Base-by-base conservation (phyloP, 92 coral and sea anemone species). In the Umimayanthus chanpuru region DNA sequence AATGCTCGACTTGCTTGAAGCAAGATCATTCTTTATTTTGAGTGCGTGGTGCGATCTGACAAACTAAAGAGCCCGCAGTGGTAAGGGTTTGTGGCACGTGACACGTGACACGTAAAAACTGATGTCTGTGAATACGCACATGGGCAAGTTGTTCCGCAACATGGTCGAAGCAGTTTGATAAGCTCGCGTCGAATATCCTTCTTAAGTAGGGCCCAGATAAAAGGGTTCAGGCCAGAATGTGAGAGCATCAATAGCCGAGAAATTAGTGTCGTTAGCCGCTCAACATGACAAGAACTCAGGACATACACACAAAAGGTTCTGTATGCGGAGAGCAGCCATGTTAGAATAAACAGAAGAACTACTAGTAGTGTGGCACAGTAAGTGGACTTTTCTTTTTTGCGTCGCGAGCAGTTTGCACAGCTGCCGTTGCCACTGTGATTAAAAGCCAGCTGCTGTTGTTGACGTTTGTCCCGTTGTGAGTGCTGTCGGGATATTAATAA, bases 401-500 rank as follows among this genome's bases (percentile, higher is more conserved):
- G 44, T 73, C 44, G 36, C n/a, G 44, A 73, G 44, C n/a, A 3
- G 44, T 73, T 73, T 28, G 40, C 77, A 73, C 77, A 73, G 77
- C 43, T 73, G 77, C 77, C 39, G 44, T 14, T 3, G 4, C 58
- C 43, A 14, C 39, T 73, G 77, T 73, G 40, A 32, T 73, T 73
- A 73, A 73, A 73, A 40, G 14, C 77, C 77, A 73, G n/a, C 40
- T 73, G 77, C 44, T 18, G 32, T 40, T 73, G 77, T 32, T 73
- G 77, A 73, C 44, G 44, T 15, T 26, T 20, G 44, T 73, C 39
- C 43, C 40, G 40, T 29, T 3, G 77, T 15, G 77, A 73, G 3
- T 73, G 77, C 39, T 40, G 44, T 73, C 77, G 77, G 6, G 77
- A 73, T 73, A 73, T 73, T 73, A 73, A 30, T 73, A 21, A 32